Evolutionary conservation across 1,140 invertebrate genomes (phyloP), one percentile per base, ranked within the genome.

Genomic region (Sinella curviseta): DNA sequence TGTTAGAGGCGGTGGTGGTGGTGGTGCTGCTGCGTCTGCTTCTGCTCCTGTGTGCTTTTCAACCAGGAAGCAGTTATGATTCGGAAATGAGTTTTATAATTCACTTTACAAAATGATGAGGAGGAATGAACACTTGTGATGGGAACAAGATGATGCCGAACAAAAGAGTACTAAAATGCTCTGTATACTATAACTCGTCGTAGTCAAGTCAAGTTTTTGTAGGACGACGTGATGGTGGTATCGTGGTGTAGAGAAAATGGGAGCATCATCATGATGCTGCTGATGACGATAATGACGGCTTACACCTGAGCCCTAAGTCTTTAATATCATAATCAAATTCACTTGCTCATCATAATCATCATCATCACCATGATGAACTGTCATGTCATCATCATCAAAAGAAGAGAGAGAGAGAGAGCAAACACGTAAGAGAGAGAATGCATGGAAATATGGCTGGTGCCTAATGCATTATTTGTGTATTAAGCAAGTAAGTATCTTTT

Each of bases 321-420:
- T 60, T 60, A 60, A 60, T 60, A 60, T 60, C 55, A 60, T 60
- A 60, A 60, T 60, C 55, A 60, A 60, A 60, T 60, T 60, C 55
- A 17, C 14, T 60, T 60, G n/a, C n/a, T n/a, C n/a, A n/a, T n/a
- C n/a, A n/a, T n/a, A n/a, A n/a, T n/a, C n/a, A n/a, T n/a, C n/a
- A n/a, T 48, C 14, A 12, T 60, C 55, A 60, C 24, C 55, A 60
- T 60, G 55, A 60, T 60, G 55, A 60, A 60, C 55, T 60, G 55
- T 60, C 55, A 60, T 60, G 55, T 60, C 55, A 60, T 60, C 55
- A n/a, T n/a, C n/a, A 60, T 48, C 39, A 48, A 48, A 48, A 17
- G 39, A 48, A 48, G 39, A 4, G 17, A 8, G 39, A 48, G 39
- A 48, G 17, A 4, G 39, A 48, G n/a, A n/a, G n/a, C n/a, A n/a